Evolutionary conservation across 1,140 invertebrate genomes (phyloP).

Genomic region (Globodera ellingtonae): DNA sequence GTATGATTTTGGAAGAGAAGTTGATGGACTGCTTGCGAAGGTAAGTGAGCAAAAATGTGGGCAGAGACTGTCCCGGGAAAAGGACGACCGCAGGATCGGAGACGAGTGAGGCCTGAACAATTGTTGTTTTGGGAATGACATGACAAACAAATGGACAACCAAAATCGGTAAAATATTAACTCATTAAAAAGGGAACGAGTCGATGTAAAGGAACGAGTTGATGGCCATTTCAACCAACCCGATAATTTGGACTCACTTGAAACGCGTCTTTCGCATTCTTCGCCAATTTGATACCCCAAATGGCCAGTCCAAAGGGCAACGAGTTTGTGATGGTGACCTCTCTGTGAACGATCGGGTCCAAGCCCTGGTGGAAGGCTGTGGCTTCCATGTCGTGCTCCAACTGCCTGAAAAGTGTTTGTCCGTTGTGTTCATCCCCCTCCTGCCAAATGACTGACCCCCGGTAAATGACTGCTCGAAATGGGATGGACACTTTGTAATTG

Average conservation of each 20-base stretch:
- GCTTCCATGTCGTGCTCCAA: constrained; percentile 46
- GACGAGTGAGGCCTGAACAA: constrained; percentile 42
- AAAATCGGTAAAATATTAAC: too few species aligned
- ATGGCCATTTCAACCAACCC: too few species aligned
- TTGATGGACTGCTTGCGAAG: constrained; percentile 70
- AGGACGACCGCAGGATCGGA: constrained; percentile 60
- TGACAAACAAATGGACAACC: too few species aligned
- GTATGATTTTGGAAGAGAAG: constrained; percentile 72
- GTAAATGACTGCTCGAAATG: constrained; percentile 42
- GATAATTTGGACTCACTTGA: constrained; percentile 18
- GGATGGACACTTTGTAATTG: constrained; percentile 55
- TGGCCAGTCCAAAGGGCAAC: constrained; percentile 46
- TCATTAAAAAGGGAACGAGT: too few species aligned
- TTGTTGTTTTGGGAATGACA: too few species aligned
- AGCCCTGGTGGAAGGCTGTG: constrained; percentile 43
- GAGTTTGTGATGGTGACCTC: constrained; percentile 44
- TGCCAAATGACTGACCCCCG: constrained; percentile 18
- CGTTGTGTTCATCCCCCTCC: neutral
- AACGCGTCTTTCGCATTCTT: constrained; percentile 37
- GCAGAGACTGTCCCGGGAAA: constrained; percentile 71
- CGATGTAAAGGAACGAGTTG: too few species aligned
- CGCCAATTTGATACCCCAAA: constrained; percentile 46
- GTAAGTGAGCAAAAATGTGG: constrained; percentile 71
- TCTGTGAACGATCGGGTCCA: constrained; percentile 32
- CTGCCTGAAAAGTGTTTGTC: constrained; percentile 33